These are phyloP conservation scores for Pomatostomus ruficeps DNA, from an alignment of 2,113 vertebrate genomes.

Conservation along the genomic window DNA sequence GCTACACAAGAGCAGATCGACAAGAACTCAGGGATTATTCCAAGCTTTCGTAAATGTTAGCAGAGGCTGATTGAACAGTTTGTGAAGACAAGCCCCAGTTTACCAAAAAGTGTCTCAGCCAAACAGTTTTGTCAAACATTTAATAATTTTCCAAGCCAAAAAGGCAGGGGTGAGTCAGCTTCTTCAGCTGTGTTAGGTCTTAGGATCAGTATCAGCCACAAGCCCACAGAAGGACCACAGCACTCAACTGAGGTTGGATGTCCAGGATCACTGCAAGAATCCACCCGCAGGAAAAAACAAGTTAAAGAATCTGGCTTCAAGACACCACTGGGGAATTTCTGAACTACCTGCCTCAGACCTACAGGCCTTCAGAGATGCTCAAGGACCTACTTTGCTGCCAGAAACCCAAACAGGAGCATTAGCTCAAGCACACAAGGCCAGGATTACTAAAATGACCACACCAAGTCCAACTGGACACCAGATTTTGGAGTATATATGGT, in stretches of 20 bases:
- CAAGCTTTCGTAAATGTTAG: background rate
- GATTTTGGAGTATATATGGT: rapidly evolving
- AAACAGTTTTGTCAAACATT: background rate
- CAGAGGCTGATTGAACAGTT: background rate
- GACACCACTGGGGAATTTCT: background rate
- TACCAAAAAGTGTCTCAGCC: background rate
- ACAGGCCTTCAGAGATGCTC: background rate
- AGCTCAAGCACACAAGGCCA: background rate
- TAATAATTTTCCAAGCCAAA: background rate
- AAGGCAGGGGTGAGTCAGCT: background rate
- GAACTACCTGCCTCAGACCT: background rate
- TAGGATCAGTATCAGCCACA: rapidly evolving
- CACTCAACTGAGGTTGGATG: background rate
- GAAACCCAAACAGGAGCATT: background rate
- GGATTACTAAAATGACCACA: background rate
- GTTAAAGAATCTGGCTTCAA: background rate
- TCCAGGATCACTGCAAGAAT: background rate
- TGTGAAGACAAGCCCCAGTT: background rate
- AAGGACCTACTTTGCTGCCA: background rate
- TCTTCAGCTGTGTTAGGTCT: background rate
- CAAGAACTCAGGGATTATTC: background rate
- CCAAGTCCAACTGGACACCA: background rate
- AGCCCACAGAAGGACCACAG: background rate
- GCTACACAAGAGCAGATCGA: background rate
- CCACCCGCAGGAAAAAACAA: rapidly evolving